These are phyloP conservation scores for Mesoligia furuncula DNA, from an alignment of 2,888 invertebrate genomes.

Conservation along the genomic window DNA sequence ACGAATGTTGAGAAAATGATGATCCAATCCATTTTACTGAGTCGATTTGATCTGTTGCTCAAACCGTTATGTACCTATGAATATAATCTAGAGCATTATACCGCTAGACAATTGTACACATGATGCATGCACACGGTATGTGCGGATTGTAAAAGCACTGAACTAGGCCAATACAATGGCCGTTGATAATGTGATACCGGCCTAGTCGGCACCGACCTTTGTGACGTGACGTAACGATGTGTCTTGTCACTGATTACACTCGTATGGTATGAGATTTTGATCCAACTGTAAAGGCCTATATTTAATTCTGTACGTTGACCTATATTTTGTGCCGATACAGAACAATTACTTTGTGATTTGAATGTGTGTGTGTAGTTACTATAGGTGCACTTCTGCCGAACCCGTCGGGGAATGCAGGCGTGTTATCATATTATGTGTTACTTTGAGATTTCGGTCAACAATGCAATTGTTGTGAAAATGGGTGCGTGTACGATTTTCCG, in stretches of 20 bases:
- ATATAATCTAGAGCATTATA: constrained; percentile 5
- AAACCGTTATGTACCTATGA: background rate
- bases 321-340: background rate
- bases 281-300: constrained; percentile 33
- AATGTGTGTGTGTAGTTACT: background rate
- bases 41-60: background rate
- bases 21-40: too few relatives aligned
- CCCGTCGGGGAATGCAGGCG: too few relatives aligned
- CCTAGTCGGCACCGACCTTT: constrained; percentile 51
- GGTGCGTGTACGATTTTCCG: constrained; percentile 9
- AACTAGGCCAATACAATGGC: constrained; percentile 50
- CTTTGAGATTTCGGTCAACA: background rate
- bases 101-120: constrained; percentile 27
- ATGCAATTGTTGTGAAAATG: background rate
- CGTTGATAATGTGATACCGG: constrained; percentile 51
- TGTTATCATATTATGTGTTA: background rate
- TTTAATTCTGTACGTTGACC: constrained; percentile 32
- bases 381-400: background rate
- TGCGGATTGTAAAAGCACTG: constrained; percentile 48
- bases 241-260: constrained; percentile 40
- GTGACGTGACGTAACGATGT: constrained; percentile 40
- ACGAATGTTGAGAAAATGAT: background rate
- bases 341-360: background rate
- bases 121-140: constrained; percentile 46
- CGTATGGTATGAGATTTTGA: constrained; percentile 50